phyloP scores from a whole-genome alignment of 2,113 vertebrate species.

The Atlantisia rogersi region DNA sequence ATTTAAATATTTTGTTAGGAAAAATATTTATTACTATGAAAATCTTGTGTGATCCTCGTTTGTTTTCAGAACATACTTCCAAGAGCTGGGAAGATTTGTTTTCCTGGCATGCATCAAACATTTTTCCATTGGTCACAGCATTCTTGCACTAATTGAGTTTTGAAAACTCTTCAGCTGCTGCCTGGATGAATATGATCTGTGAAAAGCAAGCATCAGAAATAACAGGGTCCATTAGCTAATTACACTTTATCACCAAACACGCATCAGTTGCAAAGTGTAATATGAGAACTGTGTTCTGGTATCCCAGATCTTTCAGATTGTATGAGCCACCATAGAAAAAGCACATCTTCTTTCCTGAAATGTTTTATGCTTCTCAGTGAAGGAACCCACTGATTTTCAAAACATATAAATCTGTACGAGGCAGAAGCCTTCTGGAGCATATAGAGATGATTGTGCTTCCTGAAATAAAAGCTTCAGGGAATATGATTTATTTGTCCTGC shows the following conservation, averaged over 20 bases:
- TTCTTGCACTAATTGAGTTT: slow-evolving; percentile 65
- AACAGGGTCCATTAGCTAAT: slow-evolving; percentile 48
- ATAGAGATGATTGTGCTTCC: background rate
- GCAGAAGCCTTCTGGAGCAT: background rate
- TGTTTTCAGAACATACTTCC: slow-evolving; percentile 54
- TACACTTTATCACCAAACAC: slow-evolving; percentile 23
- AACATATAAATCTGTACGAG: background rate
- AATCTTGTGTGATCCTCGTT: slow-evolving; percentile 35
- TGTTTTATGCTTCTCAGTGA: background rate
- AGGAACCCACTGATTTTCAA: background rate
- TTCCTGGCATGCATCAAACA: slow-evolving; percentile 59
- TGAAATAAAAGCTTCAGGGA: background rate
- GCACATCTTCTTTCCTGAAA: background rate
- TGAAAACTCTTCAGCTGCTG: slow-evolving; percentile 55
- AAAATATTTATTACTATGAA: background rate
- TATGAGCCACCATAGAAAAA: background rate
- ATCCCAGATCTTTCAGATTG: background rate
- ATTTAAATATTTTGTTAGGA: background rate
- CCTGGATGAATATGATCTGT: background rate
- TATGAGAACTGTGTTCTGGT: background rate
- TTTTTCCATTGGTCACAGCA: slow-evolving; percentile 68
- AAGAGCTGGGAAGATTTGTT: slow-evolving; percentile 60
- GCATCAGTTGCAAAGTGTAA: slow-evolving; percentile 8
- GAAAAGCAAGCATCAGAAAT: slow-evolving; percentile 42
- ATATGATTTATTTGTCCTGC: background rate